Conservation (phyloP, 2,888 invertebrate species). For the Onthophagus sagittarius region DNA sequence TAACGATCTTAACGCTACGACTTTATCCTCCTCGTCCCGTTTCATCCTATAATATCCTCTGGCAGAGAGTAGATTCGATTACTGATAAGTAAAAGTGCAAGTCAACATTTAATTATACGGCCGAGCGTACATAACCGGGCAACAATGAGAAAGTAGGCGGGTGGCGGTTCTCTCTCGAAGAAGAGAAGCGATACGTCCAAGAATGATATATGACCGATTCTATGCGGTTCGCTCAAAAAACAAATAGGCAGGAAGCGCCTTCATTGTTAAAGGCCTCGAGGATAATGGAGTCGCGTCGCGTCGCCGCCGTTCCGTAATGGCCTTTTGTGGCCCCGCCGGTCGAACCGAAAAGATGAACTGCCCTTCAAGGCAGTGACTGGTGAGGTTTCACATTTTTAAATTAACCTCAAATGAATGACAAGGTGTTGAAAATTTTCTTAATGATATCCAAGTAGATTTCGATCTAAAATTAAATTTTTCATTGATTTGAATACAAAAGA, state of each 20-base stretch:
- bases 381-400: not conserved
- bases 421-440: not conserved
- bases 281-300: slow-evolving; percentile 32
- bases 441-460: too few species aligned
- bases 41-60: not conserved
- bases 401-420: not conserved
- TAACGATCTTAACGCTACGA: slow-evolving; percentile 4
- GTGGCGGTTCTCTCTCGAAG: slow-evolving; percentile 9
- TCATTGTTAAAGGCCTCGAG: slow-evolving; percentile 18
- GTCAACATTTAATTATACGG: slow-evolving; percentile 26
- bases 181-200: slow-evolving; percentile 9
- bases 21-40: not conserved
- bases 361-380: not conserved
- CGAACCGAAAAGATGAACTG: slow-evolving; percentile 17
- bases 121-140: slow-evolving; percentile 7
- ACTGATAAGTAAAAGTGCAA: slow-evolving; percentile 24
- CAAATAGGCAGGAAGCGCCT: slow-evolving; percentile 23
- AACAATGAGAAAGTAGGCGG: slow-evolving; percentile 14
- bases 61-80: slow-evolving; percentile 17
- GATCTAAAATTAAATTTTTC: too few species aligned
- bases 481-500: too few species aligned
- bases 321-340: slow-evolving; percentile 29
- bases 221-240: slow-evolving; percentile 17
- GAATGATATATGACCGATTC: slow-evolving; percentile 21
- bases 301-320: slow-evolving; percentile 32